These are phyloP conservation scores for Cyprinodon brontotheroides DNA, from an alignment of 2,113 vertebrate genomes.

Conservation along the genomic window DNA sequence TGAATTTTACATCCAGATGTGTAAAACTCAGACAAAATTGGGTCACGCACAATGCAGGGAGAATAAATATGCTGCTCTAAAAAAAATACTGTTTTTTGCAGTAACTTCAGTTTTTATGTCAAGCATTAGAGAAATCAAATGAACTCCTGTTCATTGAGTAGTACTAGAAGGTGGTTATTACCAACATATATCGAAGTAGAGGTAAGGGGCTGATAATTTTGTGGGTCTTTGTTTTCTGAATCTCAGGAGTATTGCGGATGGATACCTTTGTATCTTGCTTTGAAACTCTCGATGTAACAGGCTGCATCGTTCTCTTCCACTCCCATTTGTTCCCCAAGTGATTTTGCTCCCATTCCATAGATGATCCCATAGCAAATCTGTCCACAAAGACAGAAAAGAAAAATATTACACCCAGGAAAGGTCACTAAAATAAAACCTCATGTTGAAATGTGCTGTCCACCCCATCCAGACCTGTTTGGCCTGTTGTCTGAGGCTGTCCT, in stretches of 20 bases:
- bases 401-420: neutral
- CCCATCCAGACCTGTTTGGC: conserved; percentile 88
- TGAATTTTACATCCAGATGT: neutral
- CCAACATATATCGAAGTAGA: no score
- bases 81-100: no score
- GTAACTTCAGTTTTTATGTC: no score
- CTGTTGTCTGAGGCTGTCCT: conserved; percentile 87
- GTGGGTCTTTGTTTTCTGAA: neutral
- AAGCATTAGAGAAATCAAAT: no score
- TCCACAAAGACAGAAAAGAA: conserved; percentile 6
- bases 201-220: no score
- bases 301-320: conserved; percentile 90
- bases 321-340: conserved; percentile 95
- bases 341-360: conserved; percentile 97
- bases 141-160: no score
- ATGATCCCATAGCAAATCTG: conserved; percentile 99
- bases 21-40: neutral
- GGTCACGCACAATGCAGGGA: neutral
- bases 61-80: no score
- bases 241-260: neutral
- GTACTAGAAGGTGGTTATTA: no score
- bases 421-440: neutral
- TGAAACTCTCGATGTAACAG: conserved; percentile 94
- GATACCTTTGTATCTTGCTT: conserved; percentile 92
- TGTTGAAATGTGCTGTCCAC: neutral